Evolutionary conservation across 2,113 vertebrate genomes (phyloP).

Genomic region (Melanocharis versteri): DNA sequence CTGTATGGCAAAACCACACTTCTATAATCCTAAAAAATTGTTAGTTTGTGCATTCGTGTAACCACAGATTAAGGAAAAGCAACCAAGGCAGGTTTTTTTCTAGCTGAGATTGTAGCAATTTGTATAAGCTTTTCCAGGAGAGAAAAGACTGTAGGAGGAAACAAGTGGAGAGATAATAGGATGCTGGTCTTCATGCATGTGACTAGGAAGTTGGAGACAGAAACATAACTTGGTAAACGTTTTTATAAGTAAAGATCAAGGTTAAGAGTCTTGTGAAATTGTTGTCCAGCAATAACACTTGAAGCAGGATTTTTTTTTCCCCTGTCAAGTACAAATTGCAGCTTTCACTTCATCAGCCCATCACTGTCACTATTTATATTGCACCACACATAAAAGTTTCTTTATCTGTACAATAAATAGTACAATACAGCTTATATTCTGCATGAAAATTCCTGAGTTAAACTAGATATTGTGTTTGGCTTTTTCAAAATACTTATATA

Average conservation of each 20-base stretch:
- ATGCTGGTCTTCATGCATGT: background rate
- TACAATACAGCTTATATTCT: background rate
- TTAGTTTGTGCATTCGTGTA: background rate
- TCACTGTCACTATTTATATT: background rate
- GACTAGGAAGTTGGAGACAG: background rate
- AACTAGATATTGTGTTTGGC: background rate
- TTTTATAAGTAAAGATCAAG: background rate
- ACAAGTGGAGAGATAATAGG: background rate
- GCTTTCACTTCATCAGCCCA: background rate
- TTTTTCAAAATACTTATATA: background rate
- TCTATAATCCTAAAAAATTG: background rate
- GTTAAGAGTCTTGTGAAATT: background rate
- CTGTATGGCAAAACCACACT: background rate
- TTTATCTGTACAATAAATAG: background rate
- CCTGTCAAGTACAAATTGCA: background rate
- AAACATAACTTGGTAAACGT: background rate
- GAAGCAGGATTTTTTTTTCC: background rate
- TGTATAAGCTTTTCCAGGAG: background rate
- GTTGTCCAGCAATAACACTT: background rate
- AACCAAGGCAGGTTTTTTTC: background rate
- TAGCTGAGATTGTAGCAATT: background rate
- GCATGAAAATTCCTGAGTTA: background rate
- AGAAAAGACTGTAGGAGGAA: background rate
- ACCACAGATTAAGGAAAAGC: background rate
- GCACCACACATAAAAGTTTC: background rate